phyloP scores from a whole-genome alignment of 2,888 invertebrate species.

The Amiota mariae region DNA sequence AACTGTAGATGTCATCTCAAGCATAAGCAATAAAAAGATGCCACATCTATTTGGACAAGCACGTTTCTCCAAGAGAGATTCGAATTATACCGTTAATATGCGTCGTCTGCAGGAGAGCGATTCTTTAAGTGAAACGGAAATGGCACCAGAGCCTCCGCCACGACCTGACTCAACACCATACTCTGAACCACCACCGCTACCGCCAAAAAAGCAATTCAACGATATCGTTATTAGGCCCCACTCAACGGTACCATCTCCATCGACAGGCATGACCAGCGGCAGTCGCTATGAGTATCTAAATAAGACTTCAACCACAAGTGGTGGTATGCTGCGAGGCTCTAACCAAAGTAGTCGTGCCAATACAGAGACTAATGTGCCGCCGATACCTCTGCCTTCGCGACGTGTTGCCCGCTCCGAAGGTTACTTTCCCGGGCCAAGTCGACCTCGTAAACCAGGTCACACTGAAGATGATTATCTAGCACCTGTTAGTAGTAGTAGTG shows the following conservation, averaged over 20 bases:
- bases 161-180: slow-evolving; percentile 73
- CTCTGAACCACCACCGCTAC: slow-evolving; percentile 82
- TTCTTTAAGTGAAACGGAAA: slow-evolving; percentile 73
- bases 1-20: slow-evolving; percentile 74
- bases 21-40: slow-evolving; percentile 73
- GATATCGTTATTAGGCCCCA: slow-evolving; percentile 76
- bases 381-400: slow-evolving; percentile 78
- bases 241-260: slow-evolving; percentile 49
- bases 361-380: slow-evolving; percentile 74
- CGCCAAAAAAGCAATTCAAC: slow-evolving; percentile 80
- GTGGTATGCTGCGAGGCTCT: slow-evolving; percentile 32
- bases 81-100: slow-evolving; percentile 73
- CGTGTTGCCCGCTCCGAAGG: slow-evolving; percentile 74
- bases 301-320: slow-evolving; percentile 39
- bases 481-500: slow-evolving; percentile 75
- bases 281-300: slow-evolving; percentile 70
- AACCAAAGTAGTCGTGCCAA: slow-evolving; percentile 42
- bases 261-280: slow-evolving; percentile 37
- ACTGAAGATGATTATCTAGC: slow-evolving; percentile 82
- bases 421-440: slow-evolving; percentile 74
- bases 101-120: slow-evolving; percentile 73
- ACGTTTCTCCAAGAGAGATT: slow-evolving; percentile 71
- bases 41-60: slow-evolving; percentile 73
- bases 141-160: slow-evolving; percentile 73
- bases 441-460: slow-evolving; percentile 76